Base-by-base conservation (phyloP, 2,797 vertebrate species). In the Pachyuromys duprasi region DNA sequence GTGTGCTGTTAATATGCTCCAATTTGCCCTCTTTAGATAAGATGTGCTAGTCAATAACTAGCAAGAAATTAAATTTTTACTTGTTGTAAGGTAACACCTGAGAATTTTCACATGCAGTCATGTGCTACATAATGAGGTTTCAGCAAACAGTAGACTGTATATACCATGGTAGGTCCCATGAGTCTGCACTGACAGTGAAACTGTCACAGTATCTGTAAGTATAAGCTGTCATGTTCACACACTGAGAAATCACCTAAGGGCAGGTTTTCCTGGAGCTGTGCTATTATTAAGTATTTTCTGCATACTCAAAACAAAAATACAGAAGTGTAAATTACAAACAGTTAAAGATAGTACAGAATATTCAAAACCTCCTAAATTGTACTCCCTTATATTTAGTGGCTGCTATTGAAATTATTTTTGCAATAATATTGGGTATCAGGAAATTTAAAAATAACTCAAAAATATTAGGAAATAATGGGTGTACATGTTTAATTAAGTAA, bases 1-100 rank as follows among this genome's bases (percentile, higher is more conserved):
- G 74, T 78, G 39, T 69, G 20, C 36, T 96, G 42, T 94, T 93
- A 95, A 92, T 93, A 60, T 36, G 36, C 28, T 76, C 22, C 42
- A 60, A 33, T 81, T 91, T 95, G 93, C 70, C 28, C 24, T 90
- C 45, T 70, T 91, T 90, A 28, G 12, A 42, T 94, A 72, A 92
- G 45, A 94, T 78, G 15, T 80, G 3, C 36, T 79, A n/a, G 45
- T 82, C 63, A 82, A 67, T 80, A 96, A 12, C 36, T 39, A 84
- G 11, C 3, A 83, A 91, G 63, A 78, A 92, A 72, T 90, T 79
- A 86, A 94, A 91, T 82, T 75, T 57, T 63, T 88, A 13, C 14
- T 36, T 95, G 55, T 70, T 78, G 28, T 67, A 89, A 80, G 45
- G 55, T 15, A 63, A 78, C 60, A 53, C 60, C 74, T 91, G 12